Evolutionary conservation across 2,888 invertebrate species (phyloP), one percentile per base, ranked within the genome.

Genomic region (Andrena dorsata): DNA sequence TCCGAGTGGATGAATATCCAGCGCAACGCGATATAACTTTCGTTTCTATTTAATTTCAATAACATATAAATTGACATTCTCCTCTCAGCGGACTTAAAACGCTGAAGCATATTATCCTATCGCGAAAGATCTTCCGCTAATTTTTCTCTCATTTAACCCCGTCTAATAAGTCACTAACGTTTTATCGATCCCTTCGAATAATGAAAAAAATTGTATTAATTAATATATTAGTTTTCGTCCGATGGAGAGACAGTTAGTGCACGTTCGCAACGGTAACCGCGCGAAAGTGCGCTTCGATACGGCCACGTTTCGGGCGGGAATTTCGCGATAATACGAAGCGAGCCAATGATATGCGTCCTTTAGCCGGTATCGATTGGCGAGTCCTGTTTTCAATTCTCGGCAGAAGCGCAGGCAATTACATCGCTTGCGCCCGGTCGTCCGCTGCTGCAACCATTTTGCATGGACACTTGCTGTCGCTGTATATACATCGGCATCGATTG

Each of bases 361-460:
- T 85, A 84, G 83, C 26, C 16, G 35, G 41, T 85, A 89, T 89
- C 85, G 89, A 89, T 89, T 80, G 69, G 80, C 32, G 81, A 79
- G 83, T 69, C 82, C 85, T 58, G 86, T 89, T 89, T 88, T 86
- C 88, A 88, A 88, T 85, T 87, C 82, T 82, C 79, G 74, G 74
- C 86, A 80, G 85, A 78, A 82, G 64, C 65, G 63, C 56, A 69
- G 66, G 80, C 71, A 82, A 86, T 87, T 88, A 86, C 79, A 61
- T 73, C 47, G 72, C 75, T 60, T 65, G 73, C 68, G 68, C 61
- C 69, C 20, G 60, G 23, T 60, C 49, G 61, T 32, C 60, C 49
- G 47, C 75, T 65, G 47, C 35, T 73, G 49, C 83, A 68, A 78
- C 80, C 75, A 88, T 88, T 83, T 86, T 88, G 73, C 69, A 73